These are phyloP conservation scores for Anhinga anhinga DNA, from an alignment of 2,113 vertebrate genomes.

Conservation along the genomic window DNA sequence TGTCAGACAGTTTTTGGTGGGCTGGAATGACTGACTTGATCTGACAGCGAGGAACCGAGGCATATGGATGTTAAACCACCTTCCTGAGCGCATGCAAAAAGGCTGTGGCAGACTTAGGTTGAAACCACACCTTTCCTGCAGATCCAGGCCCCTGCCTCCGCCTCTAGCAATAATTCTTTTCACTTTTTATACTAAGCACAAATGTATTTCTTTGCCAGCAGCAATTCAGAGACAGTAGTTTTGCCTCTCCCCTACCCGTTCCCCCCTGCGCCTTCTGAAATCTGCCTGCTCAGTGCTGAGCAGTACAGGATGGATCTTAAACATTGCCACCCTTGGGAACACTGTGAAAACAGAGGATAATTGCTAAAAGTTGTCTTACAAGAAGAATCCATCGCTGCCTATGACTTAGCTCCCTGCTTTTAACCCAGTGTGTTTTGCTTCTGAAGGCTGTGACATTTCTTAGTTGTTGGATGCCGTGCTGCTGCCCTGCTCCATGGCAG, in stretches of 20 bases:
- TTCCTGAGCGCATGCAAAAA: rapidly evolving
- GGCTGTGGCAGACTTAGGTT: neutral
- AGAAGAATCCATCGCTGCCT: neutral
- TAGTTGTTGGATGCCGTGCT: neutral
- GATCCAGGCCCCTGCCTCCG: neutral
- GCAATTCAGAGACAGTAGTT: neutral
- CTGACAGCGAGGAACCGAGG: neutral
- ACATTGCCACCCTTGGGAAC: neutral
- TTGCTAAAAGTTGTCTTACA: neutral
- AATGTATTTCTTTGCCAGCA: neutral
- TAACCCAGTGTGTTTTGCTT: neutral
- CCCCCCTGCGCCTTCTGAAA: neutral
- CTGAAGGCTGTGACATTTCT: neutral
- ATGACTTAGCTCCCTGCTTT: neutral
- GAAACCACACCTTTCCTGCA: neutral
- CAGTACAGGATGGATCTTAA: neutral
- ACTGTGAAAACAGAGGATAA: neutral
- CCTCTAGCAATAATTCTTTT: neutral
- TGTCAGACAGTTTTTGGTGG: neutral
- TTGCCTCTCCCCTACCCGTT: rapidly evolving
- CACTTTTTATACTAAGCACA: neutral
- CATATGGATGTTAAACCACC: neutral
- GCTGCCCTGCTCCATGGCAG: rapidly evolving
- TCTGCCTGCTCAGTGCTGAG: neutral
- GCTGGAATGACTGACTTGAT: neutral